Percentiles rank a stretch among this genome's conserved stretches.
Evolutionary conservation across 2,113 vertebrate genomes (phyloP).

Genomic region (Upupa epops): DNA sequence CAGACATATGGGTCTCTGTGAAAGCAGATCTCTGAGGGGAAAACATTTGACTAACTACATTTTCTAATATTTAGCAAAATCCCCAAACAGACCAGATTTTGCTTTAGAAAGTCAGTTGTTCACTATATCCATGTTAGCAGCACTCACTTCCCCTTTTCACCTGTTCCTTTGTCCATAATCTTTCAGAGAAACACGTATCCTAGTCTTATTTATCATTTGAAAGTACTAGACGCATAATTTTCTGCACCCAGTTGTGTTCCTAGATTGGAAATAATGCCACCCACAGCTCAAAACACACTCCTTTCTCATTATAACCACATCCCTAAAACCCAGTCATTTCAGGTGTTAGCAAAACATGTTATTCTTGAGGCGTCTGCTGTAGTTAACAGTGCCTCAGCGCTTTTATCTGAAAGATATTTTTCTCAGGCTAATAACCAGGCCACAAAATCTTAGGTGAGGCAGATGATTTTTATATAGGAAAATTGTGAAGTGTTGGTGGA

Average conservation of each 20-base stretch:
- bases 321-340: slow-evolving; percentile 71
- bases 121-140: not conserved
- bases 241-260: slow-evolving; percentile 65
- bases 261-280: slow-evolving; percentile 73
- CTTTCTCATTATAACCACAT: slow-evolving; percentile 68
- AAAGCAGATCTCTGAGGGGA: not conserved
- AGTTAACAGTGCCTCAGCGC: slow-evolving; percentile 59
- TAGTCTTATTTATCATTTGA: slow-evolving; percentile 20
- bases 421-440: slow-evolving; percentile 8
- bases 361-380: slow-evolving; percentile 35
- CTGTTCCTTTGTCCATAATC: not conserved
- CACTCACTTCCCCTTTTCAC: not conserved
- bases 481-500: not conserved
- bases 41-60: not conserved
- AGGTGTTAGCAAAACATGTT: slow-evolving; percentile 61
- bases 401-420: slow-evolving; percentile 34
- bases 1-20: not conserved
- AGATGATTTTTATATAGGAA: not conserved
- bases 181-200: not conserved
- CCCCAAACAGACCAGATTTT: not conserved
- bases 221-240: slow-evolving; percentile 23
- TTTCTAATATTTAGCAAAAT: not conserved
- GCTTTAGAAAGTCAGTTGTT: not conserved
- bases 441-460: not conserved
- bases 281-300: slow-evolving; percentile 54